Percentiles rank a stretch among this genome's conserved stretches.
These are phyloP conservation scores for Pocota personata DNA, from an alignment of 2,888 invertebrate species.

Conservation along the genomic window DNA sequence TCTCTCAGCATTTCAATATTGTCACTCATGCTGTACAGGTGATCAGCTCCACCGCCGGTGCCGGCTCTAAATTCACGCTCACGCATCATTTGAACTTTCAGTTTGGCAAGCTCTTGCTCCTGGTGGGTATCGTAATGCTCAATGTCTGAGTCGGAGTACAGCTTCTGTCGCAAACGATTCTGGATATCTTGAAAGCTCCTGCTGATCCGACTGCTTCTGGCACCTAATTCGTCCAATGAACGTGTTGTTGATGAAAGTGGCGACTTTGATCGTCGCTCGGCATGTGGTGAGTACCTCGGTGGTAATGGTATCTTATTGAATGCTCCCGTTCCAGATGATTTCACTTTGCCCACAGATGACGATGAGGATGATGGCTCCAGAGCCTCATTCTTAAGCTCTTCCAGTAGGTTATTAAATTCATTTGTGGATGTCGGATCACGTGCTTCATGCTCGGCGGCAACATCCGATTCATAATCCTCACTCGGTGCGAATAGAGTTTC, in stretches of 20 bases:
- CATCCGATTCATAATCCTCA: conserved; percentile 77
- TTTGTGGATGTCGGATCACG: conserved; percentile 68
- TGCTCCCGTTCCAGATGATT: conserved; percentile 5
- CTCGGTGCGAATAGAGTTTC: conserved; percentile 77
- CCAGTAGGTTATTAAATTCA: conserved; percentile 77
- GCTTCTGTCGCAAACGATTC: conserved; percentile 68
- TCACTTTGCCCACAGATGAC: conserved; percentile 1
- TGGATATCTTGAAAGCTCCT: conserved; percentile 52
- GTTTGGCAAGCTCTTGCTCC: conserved; percentile 76
- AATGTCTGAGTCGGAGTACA: conserved; percentile 77
- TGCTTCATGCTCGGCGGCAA: conserved; percentile 17
- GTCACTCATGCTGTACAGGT: conserved; percentile 47
- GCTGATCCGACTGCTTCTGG: conserved; percentile 21
- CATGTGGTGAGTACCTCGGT: conserved; percentile 13
- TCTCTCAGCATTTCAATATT: conserved; percentile 67
- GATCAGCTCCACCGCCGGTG: conserved; percentile 64
- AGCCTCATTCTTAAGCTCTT: conserved; percentile 77
- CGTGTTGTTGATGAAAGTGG: conserved; percentile 34
- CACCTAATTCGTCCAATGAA: conserved; percentile 41
- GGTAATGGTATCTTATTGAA: conserved; percentile 33
- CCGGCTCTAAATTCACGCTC: conserved; percentile 77
- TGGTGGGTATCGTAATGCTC: conserved; percentile 76
- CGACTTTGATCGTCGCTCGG: conserved; percentile 33
- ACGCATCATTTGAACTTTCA: conserved; percentile 77
- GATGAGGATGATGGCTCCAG: conserved; percentile 51